Base-by-base conservation (phyloP, 1,140 invertebrate genomes). In the Nomia melanderi region DNA sequence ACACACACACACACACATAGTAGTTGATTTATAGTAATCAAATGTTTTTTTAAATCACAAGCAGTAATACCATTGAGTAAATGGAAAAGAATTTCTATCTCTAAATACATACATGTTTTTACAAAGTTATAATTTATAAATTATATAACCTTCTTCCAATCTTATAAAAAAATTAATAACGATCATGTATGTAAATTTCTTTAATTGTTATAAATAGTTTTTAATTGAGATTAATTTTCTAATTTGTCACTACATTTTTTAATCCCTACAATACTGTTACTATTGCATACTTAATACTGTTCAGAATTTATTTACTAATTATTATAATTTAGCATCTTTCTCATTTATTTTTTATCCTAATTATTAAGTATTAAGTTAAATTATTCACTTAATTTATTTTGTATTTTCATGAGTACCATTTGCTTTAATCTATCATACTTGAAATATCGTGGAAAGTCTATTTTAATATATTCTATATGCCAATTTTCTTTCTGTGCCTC, bases 371-470 rank as follows among this genome's bases (percentile, higher is more conserved):
- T 62, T 74, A 65, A 41, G 9, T 78, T 64, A 36, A 41, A 57
- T 74, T 50, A 65, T 50, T 77, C 12, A 27, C 33, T 29, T 74
- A 70, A 50, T 36, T 65, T 53, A 65, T 78, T 74, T 91, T 70
- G 83, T 75, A 97, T 95, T 91, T 95, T 95, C 93, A 96, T 95
- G 50, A 97, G 87, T 20, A 97, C 94, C 72, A 98, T 90, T 85
- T 97, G 94, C 85, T 95, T 95, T 1, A 95, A 94, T 67, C 96
- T 93, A 67, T 97, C 95, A 85, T 98, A 98, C 8, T 94, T 94
- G 84, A 98, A 97, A 92, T 96, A 97, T 88, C 96, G 96, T 4
- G 96, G 94, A 88, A 97, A 97, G 88, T 96, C 94, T n/a, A 95
- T 89, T 1, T 94, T 92, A 47, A 96, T 81, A 79, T 95, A 91